Percentiles rank a stretch among this genome's conserved stretches.
These are phyloP conservation scores for Sphinx pinastri DNA, from an alignment of 2,888 invertebrate genomes.

Conservation along the genomic window DNA sequence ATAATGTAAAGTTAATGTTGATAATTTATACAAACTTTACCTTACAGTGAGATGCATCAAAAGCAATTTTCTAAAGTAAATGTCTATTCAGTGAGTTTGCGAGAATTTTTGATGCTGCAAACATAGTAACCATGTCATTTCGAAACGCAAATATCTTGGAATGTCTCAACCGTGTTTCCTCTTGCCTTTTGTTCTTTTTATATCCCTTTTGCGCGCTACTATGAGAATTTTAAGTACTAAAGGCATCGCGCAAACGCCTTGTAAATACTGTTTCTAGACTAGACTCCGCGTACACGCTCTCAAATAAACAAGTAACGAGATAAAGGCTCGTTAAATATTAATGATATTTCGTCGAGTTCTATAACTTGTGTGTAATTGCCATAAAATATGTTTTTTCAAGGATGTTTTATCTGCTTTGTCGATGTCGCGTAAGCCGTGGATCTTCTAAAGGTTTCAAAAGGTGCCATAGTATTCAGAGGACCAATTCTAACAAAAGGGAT, in stretches of 20 bases:
- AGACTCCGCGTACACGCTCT: too few relatives aligned
- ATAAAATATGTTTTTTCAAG: too few relatives aligned
- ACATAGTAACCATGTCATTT: not conserved
- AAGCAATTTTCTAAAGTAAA: conserved; percentile 18
- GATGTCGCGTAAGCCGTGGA: not conserved
- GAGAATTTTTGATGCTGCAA: not conserved
- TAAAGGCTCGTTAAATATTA: too few relatives aligned
- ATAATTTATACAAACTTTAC: not conserved
- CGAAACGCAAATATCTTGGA: not conserved
- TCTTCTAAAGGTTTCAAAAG: conserved; percentile 4
- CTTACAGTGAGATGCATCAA: not conserved
- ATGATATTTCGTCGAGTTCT: too few relatives aligned
- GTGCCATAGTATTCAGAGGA: conserved; percentile 8
- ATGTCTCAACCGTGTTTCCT: not conserved
- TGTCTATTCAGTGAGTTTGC: not conserved
- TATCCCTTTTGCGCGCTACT: too few relatives aligned
- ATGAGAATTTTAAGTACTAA: too few relatives aligned
- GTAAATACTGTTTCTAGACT: too few relatives aligned
- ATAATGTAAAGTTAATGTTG: too few relatives aligned
- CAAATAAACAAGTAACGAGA: too few relatives aligned
- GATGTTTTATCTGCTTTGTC: too few relatives aligned
- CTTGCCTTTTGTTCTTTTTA: not conserved
- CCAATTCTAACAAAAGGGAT: not conserved
- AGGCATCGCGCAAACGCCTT: too few relatives aligned
- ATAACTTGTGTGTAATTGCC: too few relatives aligned